Evolutionary conservation across 2,888 invertebrate genomes (phyloP).

Genomic region (Anodontia alba): DNA sequence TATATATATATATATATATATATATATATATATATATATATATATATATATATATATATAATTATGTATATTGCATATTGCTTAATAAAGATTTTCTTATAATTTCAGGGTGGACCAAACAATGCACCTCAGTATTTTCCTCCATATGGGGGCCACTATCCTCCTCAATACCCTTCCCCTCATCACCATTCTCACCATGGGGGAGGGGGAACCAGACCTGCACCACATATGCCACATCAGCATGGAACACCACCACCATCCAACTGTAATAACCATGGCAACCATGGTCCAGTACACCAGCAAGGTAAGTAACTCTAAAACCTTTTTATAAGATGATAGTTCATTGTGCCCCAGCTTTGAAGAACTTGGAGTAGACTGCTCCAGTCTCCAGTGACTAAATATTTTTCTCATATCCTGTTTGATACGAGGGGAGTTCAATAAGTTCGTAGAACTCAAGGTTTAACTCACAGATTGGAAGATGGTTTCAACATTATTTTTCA

Average conservation of each 20-base stretch:
- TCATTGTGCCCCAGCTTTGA: background rate
- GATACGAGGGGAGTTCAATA: too few species aligned
- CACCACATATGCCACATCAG: constrained; percentile 84
- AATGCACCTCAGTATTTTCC: constrained; percentile 88
- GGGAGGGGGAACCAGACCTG: constrained; percentile 37
- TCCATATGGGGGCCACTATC: constrained; percentile 86
- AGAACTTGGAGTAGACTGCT: too few species aligned
- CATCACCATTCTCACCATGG: constrained; percentile 80
- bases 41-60: too few species aligned
- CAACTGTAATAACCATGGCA: constrained; percentile 63
- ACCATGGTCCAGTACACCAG: constrained; percentile 62
- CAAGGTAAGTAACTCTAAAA: constrained; percentile 62
- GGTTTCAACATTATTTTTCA: too few species aligned
- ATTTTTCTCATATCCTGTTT: too few species aligned
- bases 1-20: too few species aligned
- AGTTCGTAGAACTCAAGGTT: too few species aligned
- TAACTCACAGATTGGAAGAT: too few species aligned
- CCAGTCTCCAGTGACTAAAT: too few species aligned
- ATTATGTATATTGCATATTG: too few species aligned
- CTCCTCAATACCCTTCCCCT: constrained; percentile 69
- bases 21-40: too few species aligned
- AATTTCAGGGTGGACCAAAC: constrained; percentile 80
- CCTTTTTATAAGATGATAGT: background rate
- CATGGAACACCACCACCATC: constrained; percentile 74
- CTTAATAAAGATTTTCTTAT: too few species aligned